phyloP scores from a whole-genome alignment of 1,140 invertebrate genomes.

The Neodiprion virginianus region DNA sequence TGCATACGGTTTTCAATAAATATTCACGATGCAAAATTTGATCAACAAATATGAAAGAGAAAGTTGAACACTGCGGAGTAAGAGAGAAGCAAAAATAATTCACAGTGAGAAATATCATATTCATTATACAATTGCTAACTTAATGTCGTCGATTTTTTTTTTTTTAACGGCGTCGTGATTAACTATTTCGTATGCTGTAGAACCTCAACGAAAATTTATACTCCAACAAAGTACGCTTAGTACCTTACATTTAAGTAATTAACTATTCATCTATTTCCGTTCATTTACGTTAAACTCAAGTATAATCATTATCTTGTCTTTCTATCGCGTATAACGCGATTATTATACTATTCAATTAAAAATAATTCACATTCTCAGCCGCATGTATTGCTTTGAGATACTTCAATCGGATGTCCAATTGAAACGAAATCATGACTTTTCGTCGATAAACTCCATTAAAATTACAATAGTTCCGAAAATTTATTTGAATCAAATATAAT shows the following conservation, averaged over 20 bases:
- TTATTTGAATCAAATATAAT: no score
- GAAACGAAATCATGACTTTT: no score
- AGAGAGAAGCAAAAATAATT: no score
- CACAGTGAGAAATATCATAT: no score
- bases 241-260: background rate
- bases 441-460: no score
- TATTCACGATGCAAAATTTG: background rate
- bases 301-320: background rate
- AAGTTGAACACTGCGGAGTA: background rate
- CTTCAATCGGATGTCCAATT: no score
- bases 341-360: no score
- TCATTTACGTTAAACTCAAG: background rate
- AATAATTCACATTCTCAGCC: no score
- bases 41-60: background rate
- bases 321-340: background rate
- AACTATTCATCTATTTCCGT: background rate
- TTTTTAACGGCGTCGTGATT: background rate
- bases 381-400: no score
- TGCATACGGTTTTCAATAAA: background rate
- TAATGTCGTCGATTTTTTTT: background rate
- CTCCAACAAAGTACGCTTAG: slow-evolving; percentile 2
- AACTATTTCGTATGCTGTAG: background rate
- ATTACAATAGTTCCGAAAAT: no score
- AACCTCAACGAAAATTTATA: slow-evolving; percentile 1
- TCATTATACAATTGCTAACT: no score